These are phyloP conservation scores for Panagrolaimus sp. DNA, from an alignment of 1,140 invertebrate genomes.

Conservation along the genomic window DNA sequence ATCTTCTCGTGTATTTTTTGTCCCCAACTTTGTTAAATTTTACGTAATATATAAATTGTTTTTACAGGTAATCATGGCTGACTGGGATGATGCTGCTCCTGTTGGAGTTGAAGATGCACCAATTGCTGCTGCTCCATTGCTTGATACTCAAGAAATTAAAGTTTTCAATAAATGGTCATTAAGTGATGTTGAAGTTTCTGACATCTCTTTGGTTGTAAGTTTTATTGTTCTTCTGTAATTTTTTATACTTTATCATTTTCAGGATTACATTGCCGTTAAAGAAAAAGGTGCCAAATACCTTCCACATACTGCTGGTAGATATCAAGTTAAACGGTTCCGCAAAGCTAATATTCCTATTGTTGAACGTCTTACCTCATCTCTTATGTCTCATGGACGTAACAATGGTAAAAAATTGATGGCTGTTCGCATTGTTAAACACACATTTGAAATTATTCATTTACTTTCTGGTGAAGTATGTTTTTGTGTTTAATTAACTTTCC, in stretches of 20 bases:
- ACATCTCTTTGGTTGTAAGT: conserved; percentile 86
- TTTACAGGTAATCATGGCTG: conserved; percentile 16
- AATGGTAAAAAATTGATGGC: conserved; percentile 99
- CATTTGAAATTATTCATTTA: conserved; percentile 98
- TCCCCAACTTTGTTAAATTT: no score
- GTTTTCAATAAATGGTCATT: conserved; percentile 95
- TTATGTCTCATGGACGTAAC: conserved; percentile 99
- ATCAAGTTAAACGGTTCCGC: conserved; percentile 94
- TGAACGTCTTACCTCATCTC: conserved; percentile 88
- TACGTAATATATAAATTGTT: no score
- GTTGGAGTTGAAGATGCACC: conserved; percentile 15
- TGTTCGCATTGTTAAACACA: conserved; percentile 95
- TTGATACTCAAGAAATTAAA: conserved; percentile 73
- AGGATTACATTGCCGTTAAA: conserved; percentile 90
- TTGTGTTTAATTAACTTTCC: neutral
- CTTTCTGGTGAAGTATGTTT: conserved; percentile 81
- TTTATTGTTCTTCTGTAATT: conserved; percentile 17
- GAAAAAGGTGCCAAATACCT: conserved; percentile 97
- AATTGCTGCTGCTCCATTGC: neutral
- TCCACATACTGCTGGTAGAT: conserved; percentile 93
- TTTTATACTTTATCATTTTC: conserved; percentile 58
- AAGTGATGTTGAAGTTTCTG: conserved; percentile 92
- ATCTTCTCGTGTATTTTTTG: no score
- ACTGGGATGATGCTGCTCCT: conserved; percentile 19
- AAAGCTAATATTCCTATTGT: conserved; percentile 99